Evolutionary conservation across 2,888 invertebrate genomes (phyloP).

Genomic region (Hermaeophaga mercurialis): DNA sequence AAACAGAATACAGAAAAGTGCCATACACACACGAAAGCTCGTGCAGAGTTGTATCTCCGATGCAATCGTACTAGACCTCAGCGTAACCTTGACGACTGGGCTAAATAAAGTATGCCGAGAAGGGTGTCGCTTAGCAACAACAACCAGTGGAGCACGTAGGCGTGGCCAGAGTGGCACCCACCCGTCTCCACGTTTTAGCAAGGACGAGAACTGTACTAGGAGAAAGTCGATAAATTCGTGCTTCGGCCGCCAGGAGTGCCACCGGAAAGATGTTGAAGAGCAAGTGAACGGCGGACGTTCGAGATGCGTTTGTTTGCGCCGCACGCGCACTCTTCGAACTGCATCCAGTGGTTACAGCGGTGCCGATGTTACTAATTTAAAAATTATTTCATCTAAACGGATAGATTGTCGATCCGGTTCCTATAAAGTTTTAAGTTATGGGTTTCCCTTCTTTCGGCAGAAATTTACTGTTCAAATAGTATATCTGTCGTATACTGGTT

Average conservation of each 20-base stretch:
- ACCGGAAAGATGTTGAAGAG: conserved; percentile 30
- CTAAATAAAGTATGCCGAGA: conserved; percentile 47
- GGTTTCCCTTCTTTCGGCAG: too few species aligned
- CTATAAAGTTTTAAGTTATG: too few species aligned
- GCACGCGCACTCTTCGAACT: conserved; percentile 20
- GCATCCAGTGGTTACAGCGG: conserved; percentile 22
- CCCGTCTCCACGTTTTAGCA: conserved; percentile 36
- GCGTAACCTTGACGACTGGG: conserved; percentile 47
- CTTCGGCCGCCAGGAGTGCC: conserved; percentile 30
- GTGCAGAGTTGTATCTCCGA: conserved; percentile 5
- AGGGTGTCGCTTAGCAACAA: conserved; percentile 49
- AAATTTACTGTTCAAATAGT: too few species aligned
- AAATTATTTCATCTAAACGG: too few species aligned
- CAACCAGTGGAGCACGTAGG: conserved; percentile 44
- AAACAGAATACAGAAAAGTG: conserved; percentile 10
- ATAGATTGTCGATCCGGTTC: too few species aligned
- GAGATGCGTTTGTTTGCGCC: conserved; percentile 20
- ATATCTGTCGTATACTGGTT: too few species aligned
- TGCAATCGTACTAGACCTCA: conserved; percentile 29
- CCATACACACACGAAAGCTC: background rate
- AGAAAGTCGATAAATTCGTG: conserved; percentile 22
- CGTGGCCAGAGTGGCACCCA: conserved; percentile 39
- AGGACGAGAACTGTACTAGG: conserved; percentile 33
- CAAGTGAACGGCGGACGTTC: conserved; percentile 31
- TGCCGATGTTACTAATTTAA: too few species aligned